Percentiles rank a stretch among this genome's conserved stretches.
Conservation (phyloP, 2,888 invertebrate genomes). For the Timandra comae region DNA sequence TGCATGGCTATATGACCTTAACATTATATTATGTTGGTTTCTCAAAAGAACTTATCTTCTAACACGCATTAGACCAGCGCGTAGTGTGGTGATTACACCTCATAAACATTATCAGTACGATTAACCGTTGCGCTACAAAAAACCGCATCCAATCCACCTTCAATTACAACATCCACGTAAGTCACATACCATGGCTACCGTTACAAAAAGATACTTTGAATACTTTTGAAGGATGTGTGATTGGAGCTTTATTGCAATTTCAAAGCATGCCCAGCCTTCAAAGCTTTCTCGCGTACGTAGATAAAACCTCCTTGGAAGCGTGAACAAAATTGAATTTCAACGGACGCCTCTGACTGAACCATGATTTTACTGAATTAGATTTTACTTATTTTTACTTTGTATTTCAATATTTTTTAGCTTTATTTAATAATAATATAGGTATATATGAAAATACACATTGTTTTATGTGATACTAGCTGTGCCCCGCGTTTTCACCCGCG, state of each 20-base stretch:
- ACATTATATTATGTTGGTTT: too few species aligned
- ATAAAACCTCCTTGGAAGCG: slow-evolving; percentile 31
- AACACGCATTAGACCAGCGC: too few species aligned
- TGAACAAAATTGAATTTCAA: slow-evolving; percentile 34
- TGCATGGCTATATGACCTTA: too few species aligned
- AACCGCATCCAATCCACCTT: slow-evolving; percentile 12
- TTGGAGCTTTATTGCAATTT: slow-evolving; percentile 61
- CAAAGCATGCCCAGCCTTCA: slow-evolving; percentile 30
- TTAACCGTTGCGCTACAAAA: too few species aligned
- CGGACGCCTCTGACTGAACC: slow-evolving; percentile 3
- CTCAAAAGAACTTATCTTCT: too few species aligned
- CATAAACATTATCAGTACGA: too few species aligned
- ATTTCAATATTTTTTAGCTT: neutral
- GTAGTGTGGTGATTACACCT: too few species aligned
- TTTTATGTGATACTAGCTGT: too few species aligned
- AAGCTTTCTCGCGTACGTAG: slow-evolving; percentile 11
- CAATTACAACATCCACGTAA: neutral
- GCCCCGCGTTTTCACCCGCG: too few species aligned
- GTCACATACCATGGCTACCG: slow-evolving; percentile 19
- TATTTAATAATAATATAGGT: too few species aligned
- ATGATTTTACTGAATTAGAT: neutral
- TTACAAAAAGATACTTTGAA: slow-evolving; percentile 48
- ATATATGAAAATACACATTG: too few species aligned
- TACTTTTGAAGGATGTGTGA: slow-evolving; percentile 50
- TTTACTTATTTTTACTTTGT: slow-evolving; percentile 1